Evolutionary conservation across 2,797 vertebrate genomes (phyloP), one percentile per base, ranked within the genome.

Genomic region (Myiothlypis coronata): DNA sequence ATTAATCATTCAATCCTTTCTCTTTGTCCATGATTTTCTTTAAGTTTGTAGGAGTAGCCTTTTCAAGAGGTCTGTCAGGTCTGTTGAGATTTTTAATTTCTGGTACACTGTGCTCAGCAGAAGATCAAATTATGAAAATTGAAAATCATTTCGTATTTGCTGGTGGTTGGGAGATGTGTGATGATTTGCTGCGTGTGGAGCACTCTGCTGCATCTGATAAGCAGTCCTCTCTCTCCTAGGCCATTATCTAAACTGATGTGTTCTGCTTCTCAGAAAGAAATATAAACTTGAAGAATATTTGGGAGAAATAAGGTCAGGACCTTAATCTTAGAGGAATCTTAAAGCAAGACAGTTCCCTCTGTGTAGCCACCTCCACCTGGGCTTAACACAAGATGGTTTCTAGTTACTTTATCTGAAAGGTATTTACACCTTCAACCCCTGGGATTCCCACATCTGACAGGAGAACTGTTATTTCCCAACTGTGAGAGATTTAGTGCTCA

Each of bases 301-400:
- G 71, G 46, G 49, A 89, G 67, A 84, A 95, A 83, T 79, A 65
- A 80, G 63, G 89, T 95, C 93, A 94, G 68, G 74, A 91, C 84
- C 95, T 96, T 94, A 95, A 96, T 95, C 74, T 93, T 30, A 71
- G 47, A 71, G 41, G 24, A 94, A 85, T 70, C 68, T 69, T 87
- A 56, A 93, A 68, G 83, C 12, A 93, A 74, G 41, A 56, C 21
- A 15, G 41, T 77, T 90, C 49, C 39, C 26, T 91, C 67, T 74
- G 30, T 74, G 37, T 88, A 70, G 79, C 52, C 61, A 67, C 30
- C 75, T 83, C 44, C 34, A 46, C 20, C 57, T 83, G 47, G 24
- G 18, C 80, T 50, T 64, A 76, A 71, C 12, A 0, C 60, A 22
- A 60, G 60, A 70, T 80, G 49, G 89, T 83, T 86, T 88, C 46